Percentiles rank a stretch among this genome's conserved stretches.
phyloP scores from a whole-genome alignment of 2,113 vertebrate species.

The Epinephelus fuscoguttatus region DNA sequence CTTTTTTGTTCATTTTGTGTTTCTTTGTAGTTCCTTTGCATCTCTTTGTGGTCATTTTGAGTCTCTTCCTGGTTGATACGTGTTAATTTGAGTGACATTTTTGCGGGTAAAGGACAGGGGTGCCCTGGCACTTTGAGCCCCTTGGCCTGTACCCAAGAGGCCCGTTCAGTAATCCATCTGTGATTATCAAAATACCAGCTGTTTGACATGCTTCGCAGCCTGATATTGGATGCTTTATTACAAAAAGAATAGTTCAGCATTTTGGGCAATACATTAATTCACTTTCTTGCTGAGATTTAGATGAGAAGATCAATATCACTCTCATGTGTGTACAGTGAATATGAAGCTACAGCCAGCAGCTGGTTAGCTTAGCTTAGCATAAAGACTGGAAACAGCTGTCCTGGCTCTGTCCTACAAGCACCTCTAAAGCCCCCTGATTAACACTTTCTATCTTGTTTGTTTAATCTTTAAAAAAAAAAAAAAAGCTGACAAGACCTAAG shows the following conservation, averaged over 20 bases:
- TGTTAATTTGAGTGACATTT: too few species aligned
- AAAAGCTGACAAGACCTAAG: too few species aligned
- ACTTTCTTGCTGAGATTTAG: not conserved
- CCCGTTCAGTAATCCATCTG: too few species aligned
- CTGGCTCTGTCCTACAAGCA: not conserved
- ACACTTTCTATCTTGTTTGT: not conserved
- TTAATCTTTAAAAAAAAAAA: not conserved
- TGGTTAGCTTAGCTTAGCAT: slow-evolving; percentile 10
- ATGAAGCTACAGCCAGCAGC: not conserved
- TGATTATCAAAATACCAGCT: not conserved
- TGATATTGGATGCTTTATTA: not conserved
- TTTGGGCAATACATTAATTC: not conserved
- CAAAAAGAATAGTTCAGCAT: not conserved
- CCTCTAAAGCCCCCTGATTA: not conserved
- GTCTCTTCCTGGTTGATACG: too few species aligned
- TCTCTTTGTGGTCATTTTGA: too few species aligned
- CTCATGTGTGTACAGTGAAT: not conserved
- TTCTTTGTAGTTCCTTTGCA: too few species aligned
- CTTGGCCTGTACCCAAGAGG: too few species aligned
- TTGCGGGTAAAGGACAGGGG: too few species aligned
- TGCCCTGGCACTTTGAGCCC: too few species aligned
- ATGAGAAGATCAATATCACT: not conserved
- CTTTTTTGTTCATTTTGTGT: too few species aligned
- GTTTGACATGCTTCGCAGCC: not conserved
- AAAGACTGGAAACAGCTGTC: not conserved